Evolutionary conservation across 2,888 invertebrate genomes (phyloP).

Genomic region (Eristalis tenax): DNA sequence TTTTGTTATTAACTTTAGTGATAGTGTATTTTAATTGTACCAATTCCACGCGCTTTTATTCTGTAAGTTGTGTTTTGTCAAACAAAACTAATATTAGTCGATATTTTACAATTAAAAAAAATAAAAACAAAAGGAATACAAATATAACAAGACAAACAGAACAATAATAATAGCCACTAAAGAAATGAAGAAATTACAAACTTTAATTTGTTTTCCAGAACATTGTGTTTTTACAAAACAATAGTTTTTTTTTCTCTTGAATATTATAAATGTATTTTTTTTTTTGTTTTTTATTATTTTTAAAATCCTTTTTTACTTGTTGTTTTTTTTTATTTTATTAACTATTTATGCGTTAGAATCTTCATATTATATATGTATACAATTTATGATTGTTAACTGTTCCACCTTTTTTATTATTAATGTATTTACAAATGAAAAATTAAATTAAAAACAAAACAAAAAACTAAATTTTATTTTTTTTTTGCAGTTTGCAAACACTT

Average conservation of each 20-base stretch:
- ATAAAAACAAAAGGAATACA: constrained; percentile 16
- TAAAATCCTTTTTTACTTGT: constrained; percentile 60
- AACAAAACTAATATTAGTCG: constrained; percentile 78
- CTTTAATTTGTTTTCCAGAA: constrained; percentile 52
- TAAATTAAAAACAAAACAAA: constrained; percentile 72
- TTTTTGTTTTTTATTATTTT: constrained; percentile 53
- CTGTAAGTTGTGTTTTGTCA: constrained; percentile 73
- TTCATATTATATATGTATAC: constrained; percentile 75
- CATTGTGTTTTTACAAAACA: constrained; percentile 62
- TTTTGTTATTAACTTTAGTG: constrained; percentile 73
- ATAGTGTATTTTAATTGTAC: constrained; percentile 75
- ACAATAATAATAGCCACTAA: constrained; percentile 37
- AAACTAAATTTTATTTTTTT: constrained; percentile 40
- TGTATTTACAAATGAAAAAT: constrained; percentile 79
- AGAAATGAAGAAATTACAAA: constrained; percentile 45
- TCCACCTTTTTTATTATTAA: constrained; percentile 80
- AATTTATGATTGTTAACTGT: constrained; percentile 75
- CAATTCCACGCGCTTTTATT: constrained; percentile 76
- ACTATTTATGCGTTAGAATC: constrained; percentile 71
- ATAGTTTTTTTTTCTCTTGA: constrained; percentile 48
- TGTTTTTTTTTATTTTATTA: constrained; percentile 65
- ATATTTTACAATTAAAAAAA: constrained; percentile 82
- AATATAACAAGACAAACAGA: constrained; percentile 38
- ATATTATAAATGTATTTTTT: constrained; percentile 56
- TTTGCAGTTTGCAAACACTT: constrained; percentile 48